A percentile compares a stretch with the other conserved stretches of the same genome.
phyloP scores from a whole-genome alignment of 1,140 invertebrate species.

The Maconellicoccus hirsutus region DNA sequence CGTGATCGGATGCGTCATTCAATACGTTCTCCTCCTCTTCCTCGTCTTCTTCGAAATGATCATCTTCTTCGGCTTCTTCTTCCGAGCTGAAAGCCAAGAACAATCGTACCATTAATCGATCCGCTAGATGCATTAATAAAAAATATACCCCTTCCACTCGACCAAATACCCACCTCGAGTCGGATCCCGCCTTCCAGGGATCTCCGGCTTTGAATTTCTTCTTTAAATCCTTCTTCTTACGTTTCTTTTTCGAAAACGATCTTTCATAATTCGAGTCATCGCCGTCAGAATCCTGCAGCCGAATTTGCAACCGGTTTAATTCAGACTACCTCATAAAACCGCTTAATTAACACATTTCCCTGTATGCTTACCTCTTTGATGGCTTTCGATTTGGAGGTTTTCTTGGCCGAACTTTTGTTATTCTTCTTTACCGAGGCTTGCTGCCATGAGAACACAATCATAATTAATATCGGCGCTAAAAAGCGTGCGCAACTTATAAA shows the following conservation, averaged over 20 bases:
- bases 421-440: neutral
- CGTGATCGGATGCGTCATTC: slow-evolving; percentile 68
- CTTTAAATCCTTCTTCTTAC: slow-evolving; percentile 39
- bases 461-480: neutral
- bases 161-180: slow-evolving; percentile 45
- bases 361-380: neutral
- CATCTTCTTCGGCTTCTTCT: slow-evolving; percentile 48
- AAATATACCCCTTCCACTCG: too few relatives aligned
- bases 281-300: slow-evolving; percentile 21
- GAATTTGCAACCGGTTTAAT: too few relatives aligned
- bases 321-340: too few relatives aligned
- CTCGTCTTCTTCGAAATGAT: slow-evolving; percentile 36
- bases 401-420: neutral
- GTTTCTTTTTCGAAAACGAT: slow-evolving; percentile 25
- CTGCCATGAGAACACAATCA: neutral
- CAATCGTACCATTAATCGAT: neutral
- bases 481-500: neutral
- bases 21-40: slow-evolving; percentile 37
- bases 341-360: too few relatives aligned
- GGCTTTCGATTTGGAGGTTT: neutral
- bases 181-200: slow-evolving; percentile 53
- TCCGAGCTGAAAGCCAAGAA: too few relatives aligned
- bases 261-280: slow-evolving; percentile 25
- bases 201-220: slow-evolving; percentile 47
- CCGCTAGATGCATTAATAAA: too few relatives aligned